These are phyloP conservation scores for Mus spicilegus DNA, from an alignment of 2,113 vertebrate genomes.

Conservation along the genomic window DNA sequence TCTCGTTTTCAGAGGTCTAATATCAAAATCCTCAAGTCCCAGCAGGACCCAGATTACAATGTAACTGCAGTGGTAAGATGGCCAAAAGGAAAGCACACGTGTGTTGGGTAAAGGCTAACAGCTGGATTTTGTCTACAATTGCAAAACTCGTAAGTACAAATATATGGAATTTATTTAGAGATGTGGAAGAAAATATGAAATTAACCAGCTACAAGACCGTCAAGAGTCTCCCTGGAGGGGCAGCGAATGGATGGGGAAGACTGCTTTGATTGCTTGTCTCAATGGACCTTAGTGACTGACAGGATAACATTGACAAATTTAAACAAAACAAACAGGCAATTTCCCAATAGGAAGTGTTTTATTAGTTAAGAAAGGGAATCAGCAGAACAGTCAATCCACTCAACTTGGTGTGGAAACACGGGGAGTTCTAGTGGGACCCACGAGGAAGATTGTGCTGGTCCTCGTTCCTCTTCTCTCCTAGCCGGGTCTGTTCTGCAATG, in stretches of 20 bases:
- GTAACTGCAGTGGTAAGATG: not conserved
- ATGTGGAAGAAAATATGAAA: slow-evolving; percentile 3
- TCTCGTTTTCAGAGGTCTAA: not conserved
- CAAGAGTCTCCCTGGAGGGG: not conserved
- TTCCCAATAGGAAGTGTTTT: not conserved
- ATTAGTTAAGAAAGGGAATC: not conserved
- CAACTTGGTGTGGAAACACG: not conserved
- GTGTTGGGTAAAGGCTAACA: not conserved
- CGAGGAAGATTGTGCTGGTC: not conserved
- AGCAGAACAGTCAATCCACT: not conserved
- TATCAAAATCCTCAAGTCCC: not conserved
- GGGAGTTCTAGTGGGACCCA: not conserved
- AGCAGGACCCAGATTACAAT: not conserved
- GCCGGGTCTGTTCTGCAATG: not conserved
- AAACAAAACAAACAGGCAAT: not conserved
- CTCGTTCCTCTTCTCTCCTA: not conserved
- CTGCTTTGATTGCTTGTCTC: not conserved
- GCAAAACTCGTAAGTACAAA: not conserved
- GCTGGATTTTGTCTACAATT: not conserved
- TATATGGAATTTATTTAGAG: not conserved
- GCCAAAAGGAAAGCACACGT: not conserved
- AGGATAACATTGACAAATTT: not conserved
- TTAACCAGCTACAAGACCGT: not conserved
- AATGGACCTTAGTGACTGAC: not conserved
- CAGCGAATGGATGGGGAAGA: not conserved